A percentile compares a stretch with the other conserved stretches of the same genome.
phyloP scores from a whole-genome alignment of 2,888 invertebrate genomes.

The Orchesellides sinensis region DNA sequence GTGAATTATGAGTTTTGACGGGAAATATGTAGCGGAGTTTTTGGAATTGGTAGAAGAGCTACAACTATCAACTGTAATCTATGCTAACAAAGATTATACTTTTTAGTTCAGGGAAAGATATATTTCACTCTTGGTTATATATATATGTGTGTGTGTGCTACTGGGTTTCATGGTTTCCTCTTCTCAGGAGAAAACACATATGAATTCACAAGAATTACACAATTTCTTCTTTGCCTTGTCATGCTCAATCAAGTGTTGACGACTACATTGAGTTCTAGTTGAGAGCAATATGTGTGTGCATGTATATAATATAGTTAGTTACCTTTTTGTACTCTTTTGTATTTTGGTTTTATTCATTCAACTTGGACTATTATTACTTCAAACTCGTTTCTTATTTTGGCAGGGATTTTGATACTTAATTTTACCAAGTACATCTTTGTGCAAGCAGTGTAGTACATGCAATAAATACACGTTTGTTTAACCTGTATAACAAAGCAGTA shows the following conservation, averaged over 20 bases:
- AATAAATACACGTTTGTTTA: too few relatives aligned
- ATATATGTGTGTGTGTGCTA: not conserved
- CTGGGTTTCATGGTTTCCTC: not conserved
- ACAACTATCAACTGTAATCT: not conserved
- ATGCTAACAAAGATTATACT: not conserved
- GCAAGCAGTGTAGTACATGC: not conserved
- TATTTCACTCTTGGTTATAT: too few relatives aligned
- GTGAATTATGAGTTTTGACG: constrained; percentile 75
- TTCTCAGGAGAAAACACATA: constrained; percentile 33
- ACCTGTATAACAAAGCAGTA: too few relatives aligned
- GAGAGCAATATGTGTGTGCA: not conserved
- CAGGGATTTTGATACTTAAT: not conserved
- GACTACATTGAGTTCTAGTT: constrained; percentile 36
- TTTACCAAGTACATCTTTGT: not conserved
- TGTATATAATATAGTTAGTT: not conserved
- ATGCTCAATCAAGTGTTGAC: constrained; percentile 74
- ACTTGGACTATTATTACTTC: not conserved
- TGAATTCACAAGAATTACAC: constrained; percentile 49
- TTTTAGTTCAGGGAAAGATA: not conserved
- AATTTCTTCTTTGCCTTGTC: constrained; percentile 50
- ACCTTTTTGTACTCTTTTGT: not conserved
- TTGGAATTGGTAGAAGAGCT: not conserved
- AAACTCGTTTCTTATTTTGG: not conserved
- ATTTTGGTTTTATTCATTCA: not conserved
- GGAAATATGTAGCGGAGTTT: constrained; percentile 20